Evolutionary conservation across 2,113 vertebrate species (phyloP).

Genomic region (Epinephelus lanceolatus): DNA sequence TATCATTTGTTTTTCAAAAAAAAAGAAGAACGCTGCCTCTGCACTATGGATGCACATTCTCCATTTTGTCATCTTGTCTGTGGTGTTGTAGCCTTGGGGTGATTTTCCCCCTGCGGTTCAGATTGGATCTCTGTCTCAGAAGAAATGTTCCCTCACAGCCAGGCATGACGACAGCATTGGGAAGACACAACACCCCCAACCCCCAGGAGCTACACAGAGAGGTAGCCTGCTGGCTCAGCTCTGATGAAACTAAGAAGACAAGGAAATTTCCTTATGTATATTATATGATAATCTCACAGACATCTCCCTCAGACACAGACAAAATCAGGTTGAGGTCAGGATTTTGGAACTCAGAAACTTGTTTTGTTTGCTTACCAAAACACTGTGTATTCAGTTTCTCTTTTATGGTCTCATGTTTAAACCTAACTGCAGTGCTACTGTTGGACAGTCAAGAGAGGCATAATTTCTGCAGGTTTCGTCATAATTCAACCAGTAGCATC

Average conservation of each 20-base stretch:
- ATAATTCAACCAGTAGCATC: slow-evolving; percentile 2
- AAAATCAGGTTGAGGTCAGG: slow-evolving; percentile 36
- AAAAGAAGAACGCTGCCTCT: slow-evolving; percentile 23
- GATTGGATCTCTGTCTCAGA: slow-evolving; percentile 54
- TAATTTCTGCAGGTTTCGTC: neutral
- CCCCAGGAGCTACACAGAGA: slow-evolving; percentile 27
- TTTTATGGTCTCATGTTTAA: neutral
- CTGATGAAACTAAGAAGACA: slow-evolving; percentile 57
- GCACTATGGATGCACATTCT: slow-evolving; percentile 22
- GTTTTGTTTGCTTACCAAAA: neutral
- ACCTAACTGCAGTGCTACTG: neutral
- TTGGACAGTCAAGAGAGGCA: neutral
- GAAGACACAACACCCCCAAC: slow-evolving; percentile 13
- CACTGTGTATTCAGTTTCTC: neutral
- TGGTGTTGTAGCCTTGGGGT: slow-evolving; percentile 45
- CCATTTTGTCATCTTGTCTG: slow-evolving; percentile 29
- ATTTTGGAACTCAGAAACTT: slow-evolving; percentile 32
- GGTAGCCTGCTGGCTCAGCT: slow-evolving; percentile 41
- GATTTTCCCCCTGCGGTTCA: slow-evolving; percentile 48
- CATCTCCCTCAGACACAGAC: neutral
- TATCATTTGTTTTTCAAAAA: slow-evolving; percentile 5
- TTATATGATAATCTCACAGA: slow-evolving; percentile 8
- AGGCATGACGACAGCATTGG: slow-evolving; percentile 37
- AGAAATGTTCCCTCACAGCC: slow-evolving; percentile 54
- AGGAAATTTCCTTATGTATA: slow-evolving; percentile 29